phyloP scores from a whole-genome alignment of 2,888 invertebrate species.

The Agrotis clavis region DNA sequence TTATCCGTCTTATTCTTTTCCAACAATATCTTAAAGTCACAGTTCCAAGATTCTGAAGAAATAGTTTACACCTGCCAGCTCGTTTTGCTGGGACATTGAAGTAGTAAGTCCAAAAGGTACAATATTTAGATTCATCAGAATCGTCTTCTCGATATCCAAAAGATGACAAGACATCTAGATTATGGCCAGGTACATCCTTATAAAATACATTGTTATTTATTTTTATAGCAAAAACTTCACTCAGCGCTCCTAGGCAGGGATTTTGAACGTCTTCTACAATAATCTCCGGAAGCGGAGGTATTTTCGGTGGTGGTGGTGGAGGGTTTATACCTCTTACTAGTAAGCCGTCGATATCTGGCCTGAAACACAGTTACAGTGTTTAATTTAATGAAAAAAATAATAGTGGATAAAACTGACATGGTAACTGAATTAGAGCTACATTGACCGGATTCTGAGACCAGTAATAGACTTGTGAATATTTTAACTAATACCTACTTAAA shows the following conservation, averaged over 20 bases:
- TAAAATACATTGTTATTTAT: conserved; percentile 82
- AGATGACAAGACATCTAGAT: conserved; percentile 62
- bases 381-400: neutral
- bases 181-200: conserved; percentile 75
- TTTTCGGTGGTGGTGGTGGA: conserved; percentile 71
- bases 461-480: neutral
- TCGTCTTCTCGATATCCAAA: conserved; percentile 68
- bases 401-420: neutral
- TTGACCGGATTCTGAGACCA: neutral
- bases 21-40: conserved; percentile 87
- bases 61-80: conserved; percentile 80
- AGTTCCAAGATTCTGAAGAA: conserved; percentile 89
- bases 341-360: conserved; percentile 76
- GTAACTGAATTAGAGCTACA: neutral
- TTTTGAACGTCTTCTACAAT: conserved; percentile 57
- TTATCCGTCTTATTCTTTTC: conserved; percentile 80
- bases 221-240: conserved; percentile 78
- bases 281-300: conserved; percentile 75
- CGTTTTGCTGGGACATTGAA: conserved; percentile 80
- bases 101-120: conserved; percentile 84
- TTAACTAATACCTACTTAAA: too few species aligned
- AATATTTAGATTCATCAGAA: conserved; percentile 73
- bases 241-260: conserved; percentile 52
- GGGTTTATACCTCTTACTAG: conserved; percentile 81
- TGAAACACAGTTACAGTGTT: conserved; percentile 65